phyloP scores from a whole-genome alignment of 35 echinoderm and acorn worm genomes.

The Stichopus chloronotus region DNA sequence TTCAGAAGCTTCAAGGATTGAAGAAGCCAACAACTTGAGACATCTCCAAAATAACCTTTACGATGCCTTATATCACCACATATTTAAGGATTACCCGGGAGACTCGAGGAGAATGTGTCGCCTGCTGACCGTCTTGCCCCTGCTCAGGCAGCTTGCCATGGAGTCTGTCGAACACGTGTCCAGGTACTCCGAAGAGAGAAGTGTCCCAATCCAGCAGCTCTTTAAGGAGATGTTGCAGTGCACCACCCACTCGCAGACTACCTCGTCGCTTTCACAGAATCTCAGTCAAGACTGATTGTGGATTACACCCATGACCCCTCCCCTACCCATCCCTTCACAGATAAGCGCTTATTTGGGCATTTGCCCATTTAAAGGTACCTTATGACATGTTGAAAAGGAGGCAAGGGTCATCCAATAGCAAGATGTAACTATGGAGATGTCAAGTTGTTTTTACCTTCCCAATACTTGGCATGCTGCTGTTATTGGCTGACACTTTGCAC shows the following conservation, averaged over 20 bases:
- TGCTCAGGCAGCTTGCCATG: conserved; percentile 70
- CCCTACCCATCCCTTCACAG: too few relatives aligned
- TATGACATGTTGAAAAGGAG: neutral
- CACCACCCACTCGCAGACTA: conserved; percentile 48
- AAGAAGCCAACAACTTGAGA: conserved; percentile 58
- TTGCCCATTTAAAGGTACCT: too few relatives aligned
- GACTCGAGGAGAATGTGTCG: conserved; percentile 67
- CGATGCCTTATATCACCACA: conserved; percentile 82
- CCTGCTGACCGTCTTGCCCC: conserved; percentile 70
- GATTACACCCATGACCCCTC: neutral
- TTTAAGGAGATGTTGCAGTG: conserved; percentile 84
- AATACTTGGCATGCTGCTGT: too few relatives aligned
- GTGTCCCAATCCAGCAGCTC: conserved; percentile 80
- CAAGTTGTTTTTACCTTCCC: too few relatives aligned
- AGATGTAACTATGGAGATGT: neutral
- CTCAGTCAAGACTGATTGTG: conserved; percentile 18
- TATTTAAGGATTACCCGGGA: conserved; percentile 68
- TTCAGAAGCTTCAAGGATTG: conserved; percentile 68
- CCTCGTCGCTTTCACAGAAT: conserved; percentile 30
- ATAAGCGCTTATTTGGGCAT: too few relatives aligned
- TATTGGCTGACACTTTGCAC: too few relatives aligned
- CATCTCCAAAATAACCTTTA: conserved; percentile 77
- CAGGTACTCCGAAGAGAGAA: conserved; percentile 66
- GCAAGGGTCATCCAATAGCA: neutral
- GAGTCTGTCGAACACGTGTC: conserved; percentile 76